Base-by-base conservation (phyloP, 2,113 vertebrate species). In the Tympanuchus pallidicinctus region DNA sequence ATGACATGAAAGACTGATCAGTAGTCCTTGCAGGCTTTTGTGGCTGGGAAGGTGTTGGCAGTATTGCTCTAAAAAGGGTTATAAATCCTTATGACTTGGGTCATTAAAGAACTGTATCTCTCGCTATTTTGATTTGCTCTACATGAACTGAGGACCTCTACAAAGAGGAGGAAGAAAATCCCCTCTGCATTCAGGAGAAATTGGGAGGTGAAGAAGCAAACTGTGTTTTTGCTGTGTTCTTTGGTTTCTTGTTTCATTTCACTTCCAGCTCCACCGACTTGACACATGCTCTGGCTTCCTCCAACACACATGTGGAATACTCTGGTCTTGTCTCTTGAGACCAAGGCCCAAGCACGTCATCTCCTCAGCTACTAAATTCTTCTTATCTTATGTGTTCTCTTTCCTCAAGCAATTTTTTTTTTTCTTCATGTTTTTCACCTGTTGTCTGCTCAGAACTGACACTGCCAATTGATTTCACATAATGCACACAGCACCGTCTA, bases 41-140 rank as follows among this genome's bases (percentile, higher is more conserved):
- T 85, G 79, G 60, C 78, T 52, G 32, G 57, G 60, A 89, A 74
- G 52, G 48, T 56, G 20, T 67, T 77, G 48, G 65, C 56, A 90
- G 48, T 60, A 19, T 61, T 75, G 43, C 65, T 94, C 75, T 82
- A 54, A 95, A 94, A 73, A 1, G 74, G 83, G 66, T 84, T 77
- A 87, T 88, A 89, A 87, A 89, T 89, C 82, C 82, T 85, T 82
- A 85, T 64, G 89, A 32, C 61, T 82, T 74, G 50, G 42, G 24
- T 85, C 20, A 3, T 92, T 89, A 70, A 73, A 84, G 93, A 95
- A 22, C 72, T 74, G n/a, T 42, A 69, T 76, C 45, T 87, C 88
- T 84, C 19, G 25, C 43, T 73, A 69, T 25, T 82, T 79, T 82
- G 34, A 30, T 47, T 45, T 88, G 40, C 43, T 88, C 52, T 84